Base-by-base conservation (phyloP, 2,113 vertebrate species). In the Herpailurus yagouaroundi region DNA sequence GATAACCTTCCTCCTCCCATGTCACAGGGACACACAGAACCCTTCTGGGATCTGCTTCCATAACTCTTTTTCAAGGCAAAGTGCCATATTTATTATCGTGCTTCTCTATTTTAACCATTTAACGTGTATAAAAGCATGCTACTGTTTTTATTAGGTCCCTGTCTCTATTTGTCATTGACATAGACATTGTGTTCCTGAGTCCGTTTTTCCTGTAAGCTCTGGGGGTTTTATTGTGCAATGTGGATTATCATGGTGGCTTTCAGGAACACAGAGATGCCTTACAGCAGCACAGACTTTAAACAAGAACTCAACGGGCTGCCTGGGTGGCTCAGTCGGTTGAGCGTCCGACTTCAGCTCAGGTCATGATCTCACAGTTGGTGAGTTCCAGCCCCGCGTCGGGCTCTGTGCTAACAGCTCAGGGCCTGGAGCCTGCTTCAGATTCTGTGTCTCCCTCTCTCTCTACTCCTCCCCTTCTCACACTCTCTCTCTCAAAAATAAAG, bases 1-100 rank as follows among this genome's bases (percentile, higher is more conserved):
- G 29, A 8, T 23, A 18, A 71, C 27, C 29, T 29, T 33, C 16
- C 10, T 21, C 5, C 38, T 3, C 1, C 33, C 1, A 0, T 41
- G 25, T 55, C n/a, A 63, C 41, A 63, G 0, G 29, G 45, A 3
- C 14, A 36, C 66, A 48, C 27, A 8, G 74, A 27, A 38, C 8
- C 27, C 60, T 77, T 3, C 41, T 0, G 1, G 9, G 4, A 14
- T 2, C 48, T 33, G 2, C 41, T 23, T 74, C 64, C 60, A 9
- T 5, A 4, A 45, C 23, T 11, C 52, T 8, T 63, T 81, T 83
- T 45, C 82, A 57, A 64, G 55, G 14, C 55, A 16, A 93, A 84
- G 16, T 27, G 19, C 31, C 19, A 1, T 29, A 27, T n/a, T 27
- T 81, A 11, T n/a, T 19, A 7, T 13, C 9, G 31, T 19, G 68